These are phyloP conservation scores for Drosophila nasuta DNA, from an alignment of 1,140 invertebrate genomes.

Conservation along the genomic window DNA sequence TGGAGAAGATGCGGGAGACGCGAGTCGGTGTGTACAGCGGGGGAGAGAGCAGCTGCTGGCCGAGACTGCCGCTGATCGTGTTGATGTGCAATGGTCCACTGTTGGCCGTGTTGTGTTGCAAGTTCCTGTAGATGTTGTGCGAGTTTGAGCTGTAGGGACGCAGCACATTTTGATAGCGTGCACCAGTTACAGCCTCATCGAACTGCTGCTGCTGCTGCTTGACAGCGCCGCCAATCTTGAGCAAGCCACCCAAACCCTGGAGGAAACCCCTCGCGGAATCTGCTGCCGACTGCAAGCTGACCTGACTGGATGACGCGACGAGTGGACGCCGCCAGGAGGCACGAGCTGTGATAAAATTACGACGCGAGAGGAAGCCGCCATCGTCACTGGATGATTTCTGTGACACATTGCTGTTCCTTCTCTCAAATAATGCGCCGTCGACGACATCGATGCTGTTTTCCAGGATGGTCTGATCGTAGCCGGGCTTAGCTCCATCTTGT, in stretches of 20 bases:
- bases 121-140: constrained; percentile 73
- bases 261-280: constrained; percentile 77
- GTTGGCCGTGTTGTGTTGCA: constrained; percentile 29
- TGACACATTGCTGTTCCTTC: constrained; percentile 87
- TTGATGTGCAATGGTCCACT: constrained; percentile 79
- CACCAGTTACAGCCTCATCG: constrained; percentile 58
- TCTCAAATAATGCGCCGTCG: constrained; percentile 84
- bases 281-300: constrained; percentile 87
- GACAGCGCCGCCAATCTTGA: constrained; percentile 61
- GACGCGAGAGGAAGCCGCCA: constrained; percentile 90
- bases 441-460: constrained; percentile 68
- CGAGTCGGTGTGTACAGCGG: constrained; percentile 84
- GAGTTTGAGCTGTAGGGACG: constrained; percentile 46
- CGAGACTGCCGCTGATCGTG: constrained; percentile 69
- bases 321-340: constrained; percentile 89
- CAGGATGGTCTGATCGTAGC: constrained; percentile 51
- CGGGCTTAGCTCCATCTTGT: constrained; percentile 43
- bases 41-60: constrained; percentile 80
- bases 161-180: constrained; percentile 75
- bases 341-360: constrained; percentile 84
- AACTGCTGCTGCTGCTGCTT: constrained; percentile 50
- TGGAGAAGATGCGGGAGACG: constrained; percentile 88
- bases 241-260: constrained; percentile 69
- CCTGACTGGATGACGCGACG: constrained; percentile 88
- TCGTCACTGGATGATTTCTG: constrained; percentile 92